Evolutionary conservation across 2,797 vertebrate species (phyloP).

Genomic region (Oreonectes daqikongensis): DNA sequence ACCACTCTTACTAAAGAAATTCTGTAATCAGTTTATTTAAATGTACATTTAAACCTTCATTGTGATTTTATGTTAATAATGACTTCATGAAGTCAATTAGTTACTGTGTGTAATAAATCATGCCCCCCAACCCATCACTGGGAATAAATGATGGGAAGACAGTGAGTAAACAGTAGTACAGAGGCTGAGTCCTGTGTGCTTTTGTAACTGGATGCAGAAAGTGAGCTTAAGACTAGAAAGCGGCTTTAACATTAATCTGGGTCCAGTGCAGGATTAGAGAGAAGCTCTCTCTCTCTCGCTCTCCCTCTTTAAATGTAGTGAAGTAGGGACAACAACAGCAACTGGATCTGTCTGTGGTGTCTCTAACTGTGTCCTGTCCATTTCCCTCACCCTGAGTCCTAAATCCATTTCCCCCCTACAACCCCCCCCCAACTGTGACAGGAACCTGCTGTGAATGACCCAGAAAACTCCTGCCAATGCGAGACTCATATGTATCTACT

Average conservation of each 20-base stretch:
- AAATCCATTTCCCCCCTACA: too few species aligned
- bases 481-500: conserved; percentile 34
- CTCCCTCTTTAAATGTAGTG: conserved; percentile 46
- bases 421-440: too few species aligned
- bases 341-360: conserved; percentile 11
- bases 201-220: conserved; percentile 66
- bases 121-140: neutral
- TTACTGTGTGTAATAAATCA: neutral
- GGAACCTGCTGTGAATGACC: conserved; percentile 29
- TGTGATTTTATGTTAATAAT: too few species aligned
- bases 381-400: too few species aligned
- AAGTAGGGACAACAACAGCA: conserved; percentile 19
- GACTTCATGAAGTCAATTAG: too few species aligned
- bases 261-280: conserved; percentile 71
- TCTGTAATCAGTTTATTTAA: too few species aligned
- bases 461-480: conserved; percentile 52
- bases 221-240: conserved; percentile 73
- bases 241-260: conserved; percentile 78
- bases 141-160: conserved; percentile 6
- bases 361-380: conserved; percentile 18
- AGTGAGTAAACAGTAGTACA: conserved; percentile 24
- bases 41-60: too few species aligned
- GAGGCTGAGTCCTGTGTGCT: conserved; percentile 24
- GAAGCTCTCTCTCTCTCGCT: conserved; percentile 52
- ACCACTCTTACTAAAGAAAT: too few species aligned